These are phyloP conservation scores for Vulpes lagopus DNA, from an alignment of 2,113 vertebrate species.

Conservation along the genomic window DNA sequence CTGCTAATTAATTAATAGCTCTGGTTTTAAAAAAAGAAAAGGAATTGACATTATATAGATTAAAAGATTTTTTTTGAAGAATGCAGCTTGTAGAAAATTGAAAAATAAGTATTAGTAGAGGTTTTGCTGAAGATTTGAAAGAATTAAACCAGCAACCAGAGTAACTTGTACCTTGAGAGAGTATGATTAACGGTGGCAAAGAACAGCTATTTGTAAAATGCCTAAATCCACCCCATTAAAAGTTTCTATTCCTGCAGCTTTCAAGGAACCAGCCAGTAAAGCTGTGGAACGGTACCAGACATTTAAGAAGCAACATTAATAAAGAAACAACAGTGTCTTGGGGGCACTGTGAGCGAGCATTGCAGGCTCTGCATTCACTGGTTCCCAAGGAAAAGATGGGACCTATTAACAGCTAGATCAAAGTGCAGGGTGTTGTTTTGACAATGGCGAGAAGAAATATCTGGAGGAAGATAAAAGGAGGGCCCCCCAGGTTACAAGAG, in stretches of 20 bases:
- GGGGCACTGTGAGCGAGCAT: background rate
- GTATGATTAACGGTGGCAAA: background rate
- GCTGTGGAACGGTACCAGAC: background rate
- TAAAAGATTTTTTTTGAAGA: slow-evolving; percentile 31
- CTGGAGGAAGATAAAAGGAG: slow-evolving; percentile 65
- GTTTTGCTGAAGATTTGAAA: slow-evolving; percentile 52
- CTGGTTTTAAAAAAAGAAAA: background rate
- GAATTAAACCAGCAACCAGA: slow-evolving; percentile 2
- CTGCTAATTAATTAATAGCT: background rate
- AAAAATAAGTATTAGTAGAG: background rate
- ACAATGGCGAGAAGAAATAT: slow-evolving; percentile 82
- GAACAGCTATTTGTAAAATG: background rate
- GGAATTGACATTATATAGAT: background rate
- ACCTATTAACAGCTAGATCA: slow-evolving; percentile 80
- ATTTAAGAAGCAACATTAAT: background rate
- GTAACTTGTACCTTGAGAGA: background rate
- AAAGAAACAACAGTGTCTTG: background rate
- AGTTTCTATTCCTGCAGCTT: background rate
- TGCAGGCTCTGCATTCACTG: slow-evolving; percentile 85
- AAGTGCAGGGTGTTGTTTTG: slow-evolving; percentile 86
- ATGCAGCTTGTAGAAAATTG: background rate
- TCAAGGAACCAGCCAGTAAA: background rate
- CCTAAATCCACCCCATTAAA: background rate
- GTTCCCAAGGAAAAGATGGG: slow-evolving; percentile 77
- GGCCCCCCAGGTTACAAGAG: slow-evolving; percentile 58